phyloP scores from a whole-genome alignment of 2,113 vertebrate genomes.

The Harpagus bidentatus region DNA sequence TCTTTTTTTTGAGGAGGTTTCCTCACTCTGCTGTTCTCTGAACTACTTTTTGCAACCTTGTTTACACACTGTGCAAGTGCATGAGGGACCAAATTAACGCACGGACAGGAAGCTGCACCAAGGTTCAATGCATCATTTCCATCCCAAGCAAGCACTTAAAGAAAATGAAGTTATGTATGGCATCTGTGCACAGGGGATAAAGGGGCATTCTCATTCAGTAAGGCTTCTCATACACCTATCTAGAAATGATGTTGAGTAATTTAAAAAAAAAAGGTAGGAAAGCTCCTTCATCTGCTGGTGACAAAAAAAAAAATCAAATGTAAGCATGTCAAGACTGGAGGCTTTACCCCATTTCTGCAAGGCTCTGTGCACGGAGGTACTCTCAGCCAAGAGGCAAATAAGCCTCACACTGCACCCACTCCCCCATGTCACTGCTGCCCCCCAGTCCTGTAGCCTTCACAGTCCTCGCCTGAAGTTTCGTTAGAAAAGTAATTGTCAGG shows the following conservation, averaged over 20 bases:
- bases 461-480: rapidly evolving
- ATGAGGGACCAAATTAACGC: neutral
- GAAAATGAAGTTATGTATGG: neutral
- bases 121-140: neutral
- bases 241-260: neutral
- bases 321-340: neutral
- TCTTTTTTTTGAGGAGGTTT: neutral
- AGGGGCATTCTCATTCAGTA: neutral
- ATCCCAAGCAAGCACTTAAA: neutral
- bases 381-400: neutral
- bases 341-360: neutral
- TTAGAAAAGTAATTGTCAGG: neutral
- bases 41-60: neutral
- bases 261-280: neutral
- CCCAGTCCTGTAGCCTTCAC: neutral
- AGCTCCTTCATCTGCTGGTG: neutral
- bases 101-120: neutral
- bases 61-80: neutral
- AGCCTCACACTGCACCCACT: neutral
- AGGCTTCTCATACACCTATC: neutral
- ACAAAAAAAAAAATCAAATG: neutral
- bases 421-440: rapidly evolving
- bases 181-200: neutral
- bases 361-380: neutral
- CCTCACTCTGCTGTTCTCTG: neutral